Base-by-base conservation (phyloP, 2,113 vertebrate genomes). In the Puma concolor region DNA sequence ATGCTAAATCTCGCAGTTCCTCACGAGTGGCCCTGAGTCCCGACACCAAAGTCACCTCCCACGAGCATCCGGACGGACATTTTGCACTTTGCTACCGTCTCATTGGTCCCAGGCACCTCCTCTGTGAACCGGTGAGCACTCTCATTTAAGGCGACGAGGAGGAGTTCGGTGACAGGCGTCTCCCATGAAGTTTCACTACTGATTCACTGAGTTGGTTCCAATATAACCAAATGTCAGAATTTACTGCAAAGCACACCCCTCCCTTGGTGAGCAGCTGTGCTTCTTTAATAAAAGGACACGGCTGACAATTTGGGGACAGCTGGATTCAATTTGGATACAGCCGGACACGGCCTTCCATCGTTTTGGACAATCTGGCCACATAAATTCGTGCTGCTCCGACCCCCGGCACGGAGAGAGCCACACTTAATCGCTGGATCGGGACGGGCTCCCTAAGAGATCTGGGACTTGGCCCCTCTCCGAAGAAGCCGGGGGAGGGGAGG, bases 91-190 rank as follows among this genome's bases (percentile, higher is more conserved):
- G 31, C 21, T 71, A 0, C 8, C 17, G n/a, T 57, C 64, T 44
- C 23, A 5, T 2, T 16, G 27, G 27, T 7, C 57, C n/a, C 13
- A 50, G 72, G 82, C 17, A 69, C 29, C 36, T 41, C 60, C 29
- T 17, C 21, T 8, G 27, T 1, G 0, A 12, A 19, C 0, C 5
- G 38, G 54, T 1, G 27, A 72, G 93, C 29, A 25, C 19, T 12
- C 48, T 0, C 25, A 23, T 77, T 66, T 29, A 19, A 80, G 60
- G 89, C 38, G 8, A 8, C 0, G 1, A 77, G 72, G 84, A 23
- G n/a, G 57, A 27, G 57, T 21, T 4, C 48, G 74, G 64, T 0
- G n/a, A 48, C 14, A 14, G 16, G 11, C 31, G 33, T 52, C 76
- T 67, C 31, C 63, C 19, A 23, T 31, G 31, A 23, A 29, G 14